Evolutionary conservation across 2,113 vertebrate species (phyloP), one percentile per base, ranked within the genome.

Genomic region (Eira barbara): DNA sequence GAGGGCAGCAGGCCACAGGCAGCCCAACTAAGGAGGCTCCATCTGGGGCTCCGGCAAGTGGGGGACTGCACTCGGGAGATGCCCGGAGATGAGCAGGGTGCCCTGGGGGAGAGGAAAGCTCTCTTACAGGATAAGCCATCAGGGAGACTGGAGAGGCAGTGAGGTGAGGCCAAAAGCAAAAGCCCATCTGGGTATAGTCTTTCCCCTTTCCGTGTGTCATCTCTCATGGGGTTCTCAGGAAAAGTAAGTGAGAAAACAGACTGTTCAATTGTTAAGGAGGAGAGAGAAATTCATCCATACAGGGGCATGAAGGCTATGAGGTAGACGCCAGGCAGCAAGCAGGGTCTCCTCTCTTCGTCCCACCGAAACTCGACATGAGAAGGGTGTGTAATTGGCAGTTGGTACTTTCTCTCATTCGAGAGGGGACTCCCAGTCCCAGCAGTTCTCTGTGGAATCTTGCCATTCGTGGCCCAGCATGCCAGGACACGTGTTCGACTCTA

Each of bases 371-470:
- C 74, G 14, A 17, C 0, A 7, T 7, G 11, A 61, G 59, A 39
- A 57, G 52, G 29, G 1, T 6, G 0, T 6, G 20, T 1, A 12
- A 29, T 18, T 0, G 3, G 20, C 2, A 6, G 4, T 31, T 39
- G 13, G 29, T 21, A 14, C 80, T 27, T 71, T 4, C 47, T 31
- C 3, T 14, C 49, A 0, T 1, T 18, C 31, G 8, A 67, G 36
- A 10, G 49, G 47, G 45, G 42, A 27, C 7, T 11, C 2, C 23
- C 4, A 31, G 80, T 21, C 89, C 29, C 36, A 14, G 29, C 6
- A 7, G 14, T 1, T 1, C 57, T 69, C 45, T 31, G 18, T 39
- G 89, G 73, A 31, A 1, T 82, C 81, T 31, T 8, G 18, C 67
- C 59, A 6, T 4, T 7, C 12, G 25, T 1, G 11, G 21, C 34